Percentiles rank a stretch among this genome's conserved stretches.
Evolutionary conservation across 2,888 invertebrate species (phyloP).

Genomic region (Teleiodes luculella): DNA sequence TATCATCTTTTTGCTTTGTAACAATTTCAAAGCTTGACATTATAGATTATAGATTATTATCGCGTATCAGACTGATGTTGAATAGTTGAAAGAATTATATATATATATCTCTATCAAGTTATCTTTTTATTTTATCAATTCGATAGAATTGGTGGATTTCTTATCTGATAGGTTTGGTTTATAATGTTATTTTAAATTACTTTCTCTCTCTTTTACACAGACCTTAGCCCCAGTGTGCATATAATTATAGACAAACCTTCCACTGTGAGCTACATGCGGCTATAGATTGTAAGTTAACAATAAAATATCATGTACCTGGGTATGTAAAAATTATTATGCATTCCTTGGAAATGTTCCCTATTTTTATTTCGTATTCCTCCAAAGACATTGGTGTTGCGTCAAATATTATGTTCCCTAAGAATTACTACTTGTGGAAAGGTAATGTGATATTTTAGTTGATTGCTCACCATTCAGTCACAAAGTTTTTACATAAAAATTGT

Average conservation of each 20-base stretch:
- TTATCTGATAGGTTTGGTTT: too few species aligned
- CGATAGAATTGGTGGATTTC: too few species aligned
- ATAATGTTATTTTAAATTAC: background rate
- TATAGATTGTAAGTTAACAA: constrained; percentile 19
- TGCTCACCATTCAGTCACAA: background rate
- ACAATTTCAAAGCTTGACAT: too few species aligned
- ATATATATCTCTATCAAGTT: too few species aligned
- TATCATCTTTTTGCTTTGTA: too few species aligned
- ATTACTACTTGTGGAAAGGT: too few species aligned
- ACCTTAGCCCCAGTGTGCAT: constrained; percentile 8
- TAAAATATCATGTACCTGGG: constrained; percentile 26
- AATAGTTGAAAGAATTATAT: too few species aligned
- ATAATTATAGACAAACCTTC: constrained; percentile 24
- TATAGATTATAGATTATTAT: too few species aligned
- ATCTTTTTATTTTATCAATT: too few species aligned
- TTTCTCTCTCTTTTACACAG: constrained; percentile 1
- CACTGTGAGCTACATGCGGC: constrained; percentile 39
- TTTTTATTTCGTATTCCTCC: constrained; percentile 6
- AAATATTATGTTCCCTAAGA: background rate
- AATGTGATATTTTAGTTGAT: background rate
- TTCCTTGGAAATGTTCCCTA: background rate
- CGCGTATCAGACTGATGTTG: too few species aligned
- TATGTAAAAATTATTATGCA: constrained; percentile 12
- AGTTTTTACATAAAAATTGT: too few species aligned
- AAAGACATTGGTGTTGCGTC: background rate